Conservation (phyloP, 2,888 invertebrate species). For the Phlogophora meticulosa region DNA sequence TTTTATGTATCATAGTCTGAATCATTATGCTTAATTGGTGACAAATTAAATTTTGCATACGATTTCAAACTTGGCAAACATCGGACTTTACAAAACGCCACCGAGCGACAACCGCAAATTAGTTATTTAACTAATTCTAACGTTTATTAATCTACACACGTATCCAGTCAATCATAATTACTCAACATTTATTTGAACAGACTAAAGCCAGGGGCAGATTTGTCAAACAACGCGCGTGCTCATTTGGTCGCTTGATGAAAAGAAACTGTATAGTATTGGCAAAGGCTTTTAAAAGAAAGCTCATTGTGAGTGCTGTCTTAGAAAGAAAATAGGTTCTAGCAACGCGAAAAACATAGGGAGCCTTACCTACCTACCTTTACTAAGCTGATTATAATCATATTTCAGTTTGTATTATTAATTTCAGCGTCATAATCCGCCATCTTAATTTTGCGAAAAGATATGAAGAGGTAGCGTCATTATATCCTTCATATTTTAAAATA, state of each 20-base stretch:
- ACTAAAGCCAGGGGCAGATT: constrained; percentile 26
- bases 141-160: constrained; percentile 36
- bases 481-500: no score
- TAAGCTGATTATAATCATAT: no score
- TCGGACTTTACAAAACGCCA: no score
- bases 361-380: no score
- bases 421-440: no score
- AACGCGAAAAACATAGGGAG: no score
- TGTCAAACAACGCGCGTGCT: neutral
- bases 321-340: no score
- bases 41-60: constrained; percentile 34
- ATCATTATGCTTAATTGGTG: constrained; percentile 31
- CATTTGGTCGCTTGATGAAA: neutral
- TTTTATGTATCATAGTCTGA: neutral
- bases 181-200: constrained; percentile 19
- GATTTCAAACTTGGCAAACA: constrained; percentile 37
- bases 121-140: constrained; percentile 41
- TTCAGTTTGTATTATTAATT: no score
- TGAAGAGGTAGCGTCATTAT: no score
- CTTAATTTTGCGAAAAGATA: no score
- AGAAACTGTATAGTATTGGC: neutral
- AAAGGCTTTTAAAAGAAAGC: no score
- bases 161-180: constrained; percentile 36
- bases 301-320: no score
- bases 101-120: constrained; percentile 34